A percentile compares a stretch with the other conserved stretches of the same genome.
These are phyloP conservation scores for Apteryx owenii DNA, from an alignment of 2,113 vertebrate species.

Conservation along the genomic window DNA sequence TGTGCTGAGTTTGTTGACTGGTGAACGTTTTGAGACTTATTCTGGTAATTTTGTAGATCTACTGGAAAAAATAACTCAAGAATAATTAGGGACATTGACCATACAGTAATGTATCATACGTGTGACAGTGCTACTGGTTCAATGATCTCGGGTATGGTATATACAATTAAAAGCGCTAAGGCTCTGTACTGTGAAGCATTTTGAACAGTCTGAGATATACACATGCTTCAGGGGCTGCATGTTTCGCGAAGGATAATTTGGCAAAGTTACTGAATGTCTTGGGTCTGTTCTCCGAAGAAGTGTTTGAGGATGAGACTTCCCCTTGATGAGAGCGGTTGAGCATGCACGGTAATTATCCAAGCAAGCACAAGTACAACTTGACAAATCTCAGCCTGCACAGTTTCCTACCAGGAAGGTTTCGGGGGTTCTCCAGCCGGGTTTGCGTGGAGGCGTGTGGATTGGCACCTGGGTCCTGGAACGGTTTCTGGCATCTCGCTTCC, in stretches of 20 bases:
- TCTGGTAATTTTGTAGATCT: constrained; percentile 44
- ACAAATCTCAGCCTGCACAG: neutral
- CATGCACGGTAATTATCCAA: neutral
- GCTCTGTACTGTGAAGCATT: constrained; percentile 27
- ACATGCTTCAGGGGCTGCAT: constrained; percentile 30
- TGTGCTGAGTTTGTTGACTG: constrained; percentile 59
- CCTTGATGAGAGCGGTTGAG: neutral
- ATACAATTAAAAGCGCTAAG: constrained; percentile 54
- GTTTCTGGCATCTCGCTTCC: constrained; percentile 8
- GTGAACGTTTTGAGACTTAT: constrained; percentile 59
- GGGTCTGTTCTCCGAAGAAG: constrained; percentile 26
- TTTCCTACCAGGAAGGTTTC: neutral
- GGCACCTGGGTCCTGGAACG: neutral
- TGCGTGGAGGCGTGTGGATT: neutral
- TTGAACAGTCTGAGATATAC: constrained; percentile 20
- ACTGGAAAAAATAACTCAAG: constrained; percentile 55
- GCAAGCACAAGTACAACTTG: neutral
- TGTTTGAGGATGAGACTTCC: neutral
- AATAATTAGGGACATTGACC: constrained; percentile 66
- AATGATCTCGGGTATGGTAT: constrained; percentile 29
- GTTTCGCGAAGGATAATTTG: constrained; percentile 55
- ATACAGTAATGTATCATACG: neutral
- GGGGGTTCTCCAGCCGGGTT: neutral
- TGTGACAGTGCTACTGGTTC: neutral
- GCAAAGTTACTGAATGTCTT: constrained; percentile 40